These are phyloP conservation scores for Strongylocentrotus purpuratus DNA, from an alignment of 35 echinoderm and acorn worm species.

Conservation along the genomic window DNA sequence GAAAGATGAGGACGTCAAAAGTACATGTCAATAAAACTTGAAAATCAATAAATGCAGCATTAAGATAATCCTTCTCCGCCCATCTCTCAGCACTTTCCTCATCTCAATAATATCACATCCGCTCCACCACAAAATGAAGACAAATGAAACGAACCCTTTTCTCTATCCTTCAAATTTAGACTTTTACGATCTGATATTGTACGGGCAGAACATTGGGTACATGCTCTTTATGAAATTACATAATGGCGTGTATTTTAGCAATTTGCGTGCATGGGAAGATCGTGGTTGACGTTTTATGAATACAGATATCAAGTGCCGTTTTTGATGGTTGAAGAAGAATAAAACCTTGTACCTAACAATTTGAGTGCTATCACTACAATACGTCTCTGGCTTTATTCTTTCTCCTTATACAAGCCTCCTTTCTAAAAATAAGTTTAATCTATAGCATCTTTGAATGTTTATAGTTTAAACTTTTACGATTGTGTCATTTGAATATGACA, in stretches of 20 bases:
- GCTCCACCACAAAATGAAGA: neutral
- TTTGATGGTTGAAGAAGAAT: neutral
- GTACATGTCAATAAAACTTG: neutral
- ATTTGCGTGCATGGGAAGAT: neutral
- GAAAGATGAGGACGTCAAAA: neutral
- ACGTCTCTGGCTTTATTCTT: neutral
- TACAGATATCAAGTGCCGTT: neutral
- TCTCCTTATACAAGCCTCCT: neutral
- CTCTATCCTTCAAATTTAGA: neutral
- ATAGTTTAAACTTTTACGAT: neutral
- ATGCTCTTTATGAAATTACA: neutral
- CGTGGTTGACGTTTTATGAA: neutral
- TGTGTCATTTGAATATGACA: neutral
- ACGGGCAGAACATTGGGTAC: neutral
- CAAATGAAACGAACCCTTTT: neutral
- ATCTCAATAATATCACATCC: neutral
- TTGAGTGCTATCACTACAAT: neutral
- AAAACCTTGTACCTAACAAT: neutral
- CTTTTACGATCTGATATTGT: neutral
- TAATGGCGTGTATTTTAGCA: constrained; percentile 13
- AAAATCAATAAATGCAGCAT: neutral
- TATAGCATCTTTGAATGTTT: neutral
- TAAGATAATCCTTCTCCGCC: neutral
- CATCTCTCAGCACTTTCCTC: neutral
- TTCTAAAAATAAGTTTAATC: neutral